Evolutionary conservation across 1,140 invertebrate species (phyloP).

Genomic region (Phymorhynchus buccinoides): DNA sequence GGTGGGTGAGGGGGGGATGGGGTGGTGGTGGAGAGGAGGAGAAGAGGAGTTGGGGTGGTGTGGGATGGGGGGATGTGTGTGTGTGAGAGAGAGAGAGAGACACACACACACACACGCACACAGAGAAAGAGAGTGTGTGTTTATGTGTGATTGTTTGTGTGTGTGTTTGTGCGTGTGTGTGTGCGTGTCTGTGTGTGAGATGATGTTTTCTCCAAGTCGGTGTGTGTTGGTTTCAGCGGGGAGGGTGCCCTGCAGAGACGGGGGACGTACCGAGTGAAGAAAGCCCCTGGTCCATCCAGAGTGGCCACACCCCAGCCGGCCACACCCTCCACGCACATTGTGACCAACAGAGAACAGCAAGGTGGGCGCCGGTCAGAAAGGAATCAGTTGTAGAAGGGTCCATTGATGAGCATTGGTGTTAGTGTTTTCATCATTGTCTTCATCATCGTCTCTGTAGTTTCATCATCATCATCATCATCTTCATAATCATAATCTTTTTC

Average conservation of each 20-base stretch:
- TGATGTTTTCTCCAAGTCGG: neutral
- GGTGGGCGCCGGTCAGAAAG: too few relatives aligned
- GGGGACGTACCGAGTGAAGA: constrained; percentile 62
- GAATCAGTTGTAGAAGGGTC: too few relatives aligned
- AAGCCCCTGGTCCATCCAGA: too few relatives aligned
- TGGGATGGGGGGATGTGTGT: neutral
- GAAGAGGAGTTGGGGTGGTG: too few relatives aligned
- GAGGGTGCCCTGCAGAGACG: constrained; percentile 45
- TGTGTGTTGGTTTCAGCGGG: constrained; percentile 18
- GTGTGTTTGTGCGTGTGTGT: neutral
- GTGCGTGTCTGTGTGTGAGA: neutral
- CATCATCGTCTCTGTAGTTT: too few relatives aligned
- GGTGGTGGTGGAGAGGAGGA: neutral
- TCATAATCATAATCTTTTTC: too few relatives aligned
- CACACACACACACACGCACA: constrained; percentile 9
- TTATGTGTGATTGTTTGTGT: neutral
- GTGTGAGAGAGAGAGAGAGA: neutral
- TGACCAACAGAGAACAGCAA: too few relatives aligned
- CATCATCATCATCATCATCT: too few relatives aligned
- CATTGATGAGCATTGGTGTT: too few relatives aligned
- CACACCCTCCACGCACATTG: too few relatives aligned
- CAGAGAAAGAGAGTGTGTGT: neutral
- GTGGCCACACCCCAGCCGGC: too few relatives aligned
- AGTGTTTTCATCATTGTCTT: too few relatives aligned
- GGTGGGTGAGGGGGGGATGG: neutral